phyloP scores from a whole-genome alignment of 2,113 vertebrate species.

The Protomyctophum bolini region DNA sequence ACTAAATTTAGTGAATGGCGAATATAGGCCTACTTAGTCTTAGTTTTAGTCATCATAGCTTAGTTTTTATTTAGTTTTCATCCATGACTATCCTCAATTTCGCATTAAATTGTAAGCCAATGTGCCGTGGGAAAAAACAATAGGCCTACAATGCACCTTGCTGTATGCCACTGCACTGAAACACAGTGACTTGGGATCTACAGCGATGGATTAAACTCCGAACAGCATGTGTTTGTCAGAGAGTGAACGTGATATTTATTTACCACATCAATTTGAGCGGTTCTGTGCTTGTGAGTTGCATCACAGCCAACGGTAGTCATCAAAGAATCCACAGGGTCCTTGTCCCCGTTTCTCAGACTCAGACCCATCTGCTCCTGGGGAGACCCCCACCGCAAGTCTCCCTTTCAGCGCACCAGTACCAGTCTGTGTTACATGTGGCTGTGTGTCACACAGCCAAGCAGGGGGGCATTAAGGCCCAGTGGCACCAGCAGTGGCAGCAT shows the following conservation, averaged over 20 bases:
- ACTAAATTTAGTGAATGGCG: no score
- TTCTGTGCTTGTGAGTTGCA: slow-evolving; percentile 24
- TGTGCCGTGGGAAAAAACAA: no score
- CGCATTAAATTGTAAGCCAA: no score
- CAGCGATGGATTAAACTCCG: neutral
- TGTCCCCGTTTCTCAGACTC: slow-evolving; percentile 14
- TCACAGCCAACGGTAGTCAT: slow-evolving; percentile 35
- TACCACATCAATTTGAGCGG: slow-evolving; percentile 45
- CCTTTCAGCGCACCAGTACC: slow-evolving; percentile 51
- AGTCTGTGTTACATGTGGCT: slow-evolving; percentile 55
- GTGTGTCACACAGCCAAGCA: slow-evolving; percentile 55
- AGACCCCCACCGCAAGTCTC: slow-evolving; percentile 31
- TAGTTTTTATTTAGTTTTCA: no score
- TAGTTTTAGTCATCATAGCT: no score
- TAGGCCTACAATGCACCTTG: neutral
- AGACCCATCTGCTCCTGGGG: slow-evolving; percentile 61
- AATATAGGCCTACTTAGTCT: no score
- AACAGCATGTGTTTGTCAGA: slow-evolving; percentile 20
- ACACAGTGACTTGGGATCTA: neutral
- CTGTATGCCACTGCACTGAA: neutral
- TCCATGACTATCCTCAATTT: no score
- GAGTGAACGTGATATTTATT: slow-evolving; percentile 35
- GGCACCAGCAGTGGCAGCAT: slow-evolving; percentile 47
- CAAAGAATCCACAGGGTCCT: slow-evolving; percentile 39
- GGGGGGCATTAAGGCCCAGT: slow-evolving; percentile 49